Evolutionary conservation across 2,888 invertebrate species (phyloP).

Genomic region (Xestoiulus laeticollis): DNA sequence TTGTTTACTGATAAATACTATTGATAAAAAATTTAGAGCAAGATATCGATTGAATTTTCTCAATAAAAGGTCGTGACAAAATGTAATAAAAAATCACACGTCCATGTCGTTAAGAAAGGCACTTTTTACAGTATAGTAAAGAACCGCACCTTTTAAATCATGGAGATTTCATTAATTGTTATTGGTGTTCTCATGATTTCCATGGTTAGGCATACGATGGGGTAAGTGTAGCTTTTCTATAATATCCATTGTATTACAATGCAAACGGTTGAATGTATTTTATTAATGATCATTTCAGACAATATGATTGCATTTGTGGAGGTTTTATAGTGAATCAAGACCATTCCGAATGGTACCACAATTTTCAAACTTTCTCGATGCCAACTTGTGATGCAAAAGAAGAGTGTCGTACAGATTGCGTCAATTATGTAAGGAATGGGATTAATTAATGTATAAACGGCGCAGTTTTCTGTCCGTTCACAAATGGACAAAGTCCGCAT

Average conservation of each 20-base stretch:
- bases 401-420: neutral
- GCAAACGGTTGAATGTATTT: neutral
- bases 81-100: neutral
- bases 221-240: neutral
- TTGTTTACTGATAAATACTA: neutral
- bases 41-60: neutral
- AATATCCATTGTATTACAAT: neutral
- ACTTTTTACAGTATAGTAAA: neutral
- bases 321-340: conserved; percentile 35
- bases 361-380: conserved; percentile 9
- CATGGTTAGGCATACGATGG: neutral
- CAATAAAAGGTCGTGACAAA: neutral
- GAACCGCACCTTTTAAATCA: neutral
- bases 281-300: neutral
- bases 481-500: no score
- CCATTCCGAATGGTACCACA: conserved; percentile 40
- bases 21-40: neutral
- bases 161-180: neutral
- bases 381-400: conserved; percentile 23
- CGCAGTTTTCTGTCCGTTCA: no score
- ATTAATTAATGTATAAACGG: no score
- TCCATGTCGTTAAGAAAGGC: neutral
- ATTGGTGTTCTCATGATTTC: neutral
- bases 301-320: conserved; percentile 32
- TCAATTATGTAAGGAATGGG: neutral